Percentiles rank a stretch among this genome's conserved stretches.
Evolutionary conservation across 2,888 invertebrate genomes (phyloP).

Genomic region (Noctua janthe): DNA sequence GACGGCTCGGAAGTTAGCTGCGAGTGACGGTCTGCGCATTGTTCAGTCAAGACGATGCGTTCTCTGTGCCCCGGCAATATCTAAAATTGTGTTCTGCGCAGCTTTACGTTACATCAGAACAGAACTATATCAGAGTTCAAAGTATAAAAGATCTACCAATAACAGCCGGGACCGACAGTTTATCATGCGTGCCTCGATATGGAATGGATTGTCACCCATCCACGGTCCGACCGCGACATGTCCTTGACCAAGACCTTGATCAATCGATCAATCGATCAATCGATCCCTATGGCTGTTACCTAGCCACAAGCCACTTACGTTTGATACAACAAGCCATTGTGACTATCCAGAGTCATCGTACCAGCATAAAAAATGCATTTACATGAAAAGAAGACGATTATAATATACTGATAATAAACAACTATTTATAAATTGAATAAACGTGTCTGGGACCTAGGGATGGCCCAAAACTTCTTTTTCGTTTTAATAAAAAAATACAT

Average conservation of each 20-base stretch:
- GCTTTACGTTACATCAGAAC: no score
- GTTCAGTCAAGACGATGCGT: background rate
- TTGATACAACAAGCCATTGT: background rate
- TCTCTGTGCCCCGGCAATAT: no score
- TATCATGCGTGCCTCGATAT: background rate
- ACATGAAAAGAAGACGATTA: slow-evolving; percentile 27
- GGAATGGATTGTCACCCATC: background rate
- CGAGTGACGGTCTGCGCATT: background rate
- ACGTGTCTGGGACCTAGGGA: slow-evolving; percentile 29
- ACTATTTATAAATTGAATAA: slow-evolving; percentile 45
- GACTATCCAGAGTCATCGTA: background rate
- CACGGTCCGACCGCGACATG: rapidly evolving
- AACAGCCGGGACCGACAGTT: background rate
- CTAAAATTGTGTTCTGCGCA: no score
- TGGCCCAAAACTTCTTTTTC: background rate
- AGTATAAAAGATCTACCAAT: no score
- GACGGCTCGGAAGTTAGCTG: background rate
- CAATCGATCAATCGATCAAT: background rate
- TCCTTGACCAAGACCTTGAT: background rate
- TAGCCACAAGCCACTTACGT: background rate
- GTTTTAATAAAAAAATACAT: no score
- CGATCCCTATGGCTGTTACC: background rate
- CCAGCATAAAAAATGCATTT: slow-evolving; percentile 10
- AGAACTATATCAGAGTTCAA: no score
- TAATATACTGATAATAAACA: slow-evolving; percentile 20